Evolutionary conservation across 2,888 invertebrate genomes (phyloP).

Genomic region (Omphaloscelis lunosa): DNA sequence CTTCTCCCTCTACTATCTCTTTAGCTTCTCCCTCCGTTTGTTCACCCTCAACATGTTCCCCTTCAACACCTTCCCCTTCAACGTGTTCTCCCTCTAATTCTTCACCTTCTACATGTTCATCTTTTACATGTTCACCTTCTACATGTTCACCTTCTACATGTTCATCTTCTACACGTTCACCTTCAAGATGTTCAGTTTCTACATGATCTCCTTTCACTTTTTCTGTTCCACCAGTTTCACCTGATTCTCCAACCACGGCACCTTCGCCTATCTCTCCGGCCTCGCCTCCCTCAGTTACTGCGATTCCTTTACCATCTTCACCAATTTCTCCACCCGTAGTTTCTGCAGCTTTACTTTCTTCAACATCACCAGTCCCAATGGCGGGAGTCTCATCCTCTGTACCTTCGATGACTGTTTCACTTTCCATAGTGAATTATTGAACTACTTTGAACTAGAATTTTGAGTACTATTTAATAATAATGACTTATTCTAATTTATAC

Average conservation of each 20-base stretch:
- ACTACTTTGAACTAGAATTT: conserved; percentile 61
- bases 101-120: conserved; percentile 26
- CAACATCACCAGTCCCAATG: conserved; percentile 51
- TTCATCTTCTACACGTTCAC: conserved; percentile 27
- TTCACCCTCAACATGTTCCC: conserved; percentile 42
- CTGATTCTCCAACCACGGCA: conserved; percentile 13
- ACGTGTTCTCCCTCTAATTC: conserved; percentile 25
- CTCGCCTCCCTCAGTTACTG: conserved; percentile 17
- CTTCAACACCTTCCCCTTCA: conserved; percentile 38
- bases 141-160: conserved; percentile 7
- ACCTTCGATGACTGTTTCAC: conserved; percentile 55
- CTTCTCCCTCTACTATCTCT: conserved; percentile 48
- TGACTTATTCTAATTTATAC: conserved; percentile 73
- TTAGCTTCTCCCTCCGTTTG: conserved; percentile 45
- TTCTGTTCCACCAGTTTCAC: conserved; percentile 51
- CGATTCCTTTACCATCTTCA: conserved; percentile 1
- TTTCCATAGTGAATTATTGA: conserved; percentile 62
- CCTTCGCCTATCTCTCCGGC: conserved; percentile 19
- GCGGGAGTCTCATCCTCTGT: conserved; percentile 61
- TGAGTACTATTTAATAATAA: conserved; percentile 21
- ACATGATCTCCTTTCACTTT: conserved; percentile 38
- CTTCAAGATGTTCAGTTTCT: conserved; percentile 30
- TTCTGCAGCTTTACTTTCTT: conserved; percentile 50
- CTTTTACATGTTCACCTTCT: background rate
- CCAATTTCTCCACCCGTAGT: conserved; percentile 11